Evolutionary conservation across 2,888 invertebrate genomes (phyloP).

Genomic region (Carterocephalus palaemon): DNA sequence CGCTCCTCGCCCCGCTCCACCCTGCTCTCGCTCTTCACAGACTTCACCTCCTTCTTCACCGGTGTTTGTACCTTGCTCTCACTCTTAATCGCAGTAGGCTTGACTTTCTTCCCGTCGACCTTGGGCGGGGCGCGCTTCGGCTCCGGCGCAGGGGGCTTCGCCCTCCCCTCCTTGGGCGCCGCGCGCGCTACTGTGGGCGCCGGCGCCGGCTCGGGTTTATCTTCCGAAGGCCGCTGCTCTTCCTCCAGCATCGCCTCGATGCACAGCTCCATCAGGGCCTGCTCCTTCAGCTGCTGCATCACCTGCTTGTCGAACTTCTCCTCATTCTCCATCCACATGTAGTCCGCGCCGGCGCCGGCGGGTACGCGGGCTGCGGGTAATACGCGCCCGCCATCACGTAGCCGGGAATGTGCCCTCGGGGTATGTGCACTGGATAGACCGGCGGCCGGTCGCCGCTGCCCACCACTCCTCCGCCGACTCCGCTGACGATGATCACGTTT

Average conservation of each 20-base stretch:
- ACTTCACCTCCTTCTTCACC: constrained; percentile 42
- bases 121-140: too few relatives aligned
- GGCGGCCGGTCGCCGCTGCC: constrained; percentile 64
- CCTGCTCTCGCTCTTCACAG: constrained; percentile 44
- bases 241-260: constrained; percentile 90
- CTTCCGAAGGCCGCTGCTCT: too few relatives aligned
- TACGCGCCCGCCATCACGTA: constrained; percentile 68
- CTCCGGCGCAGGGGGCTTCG: too few relatives aligned
- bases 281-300: constrained; percentile 90
- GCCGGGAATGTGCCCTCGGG: constrained; percentile 59
- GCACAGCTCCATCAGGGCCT: constrained; percentile 92
- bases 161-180: too few relatives aligned
- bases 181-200: too few relatives aligned
- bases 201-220: too few relatives aligned
- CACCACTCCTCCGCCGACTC: constrained; percentile 66
- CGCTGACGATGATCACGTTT: constrained; percentile 67
- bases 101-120: too few relatives aligned
- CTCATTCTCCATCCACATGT: constrained; percentile 97
- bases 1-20: constrained; percentile 3
- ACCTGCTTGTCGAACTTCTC: constrained; percentile 96
- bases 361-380: constrained; percentile 55
- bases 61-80: constrained; percentile 25
- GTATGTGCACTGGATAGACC: constrained; percentile 62
- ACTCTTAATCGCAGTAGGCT: too few relatives aligned
- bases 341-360: constrained; percentile 81